Base-by-base conservation (phyloP, 2,113 vertebrate species). In the Petroica traversi region DNA sequence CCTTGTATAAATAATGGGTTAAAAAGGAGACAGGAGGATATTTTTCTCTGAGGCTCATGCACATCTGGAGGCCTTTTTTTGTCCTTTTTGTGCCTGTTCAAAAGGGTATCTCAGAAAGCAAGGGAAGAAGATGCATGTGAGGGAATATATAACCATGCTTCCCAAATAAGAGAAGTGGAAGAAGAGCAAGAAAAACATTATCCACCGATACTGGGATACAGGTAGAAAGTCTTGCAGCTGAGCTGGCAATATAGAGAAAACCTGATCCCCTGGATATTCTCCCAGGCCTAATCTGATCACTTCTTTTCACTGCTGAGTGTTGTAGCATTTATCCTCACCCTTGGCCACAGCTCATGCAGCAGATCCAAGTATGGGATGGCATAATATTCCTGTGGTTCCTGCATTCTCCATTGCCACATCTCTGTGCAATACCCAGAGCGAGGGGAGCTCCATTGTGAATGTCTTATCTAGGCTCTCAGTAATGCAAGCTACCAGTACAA, bases 11-110 rank as follows among this genome's bases (percentile, higher is more conserved):
- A 86, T 61, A 88, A 29, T 68, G 61, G 86, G 68, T 91, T 96
- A 92, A 92, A 97, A 97, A 92, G 75, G 79, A 89, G 46, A 36
- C 8, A 22, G 41, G 36, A 88, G 80, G 89, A 52, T 92, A 91
- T 95, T 92, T 95, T 91, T 19, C 72, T 72, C 25, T 66, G 23
- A 80, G 40, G 19, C 45, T 61, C 17, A 68, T 93, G 51, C 67
- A 64, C 36, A 78, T 43, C 41, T 92, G 38, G 58, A 61, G 18
- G 20, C 73, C 5, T 94, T 82, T 95, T 95, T 94, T 96, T 94
- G 89, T 93, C 85, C 84, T 71, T 33, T 17, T 58, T 89, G 23
- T 82, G 84, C 54, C 77, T 94, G 45, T 74, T 57, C 49, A 76
- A 57, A 95, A 96, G 59, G 19, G 43, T 81, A 81, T 75, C 63